These are phyloP conservation scores for Amblyjoppa proteus DNA, from an alignment of 2,888 invertebrate species.

Conservation along the genomic window DNA sequence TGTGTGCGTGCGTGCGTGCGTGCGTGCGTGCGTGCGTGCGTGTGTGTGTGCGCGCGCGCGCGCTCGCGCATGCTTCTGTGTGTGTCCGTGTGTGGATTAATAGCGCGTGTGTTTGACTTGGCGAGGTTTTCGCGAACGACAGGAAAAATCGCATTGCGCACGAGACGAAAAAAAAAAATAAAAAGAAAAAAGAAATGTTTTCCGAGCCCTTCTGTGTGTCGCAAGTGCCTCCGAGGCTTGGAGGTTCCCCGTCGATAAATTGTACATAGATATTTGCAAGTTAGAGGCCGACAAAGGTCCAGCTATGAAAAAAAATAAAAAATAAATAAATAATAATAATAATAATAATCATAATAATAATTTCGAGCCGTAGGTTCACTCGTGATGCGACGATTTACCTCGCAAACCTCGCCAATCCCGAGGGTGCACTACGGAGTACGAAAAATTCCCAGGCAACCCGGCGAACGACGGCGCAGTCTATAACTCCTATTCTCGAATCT, in stretches of 20 bases:
- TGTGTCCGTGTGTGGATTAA: background rate
- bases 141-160: slow-evolving; percentile 48
- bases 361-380: background rate
- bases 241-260: slow-evolving; percentile 27
- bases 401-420: slow-evolving; percentile 60
- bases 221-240: slow-evolving; percentile 8
- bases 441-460: slow-evolving; percentile 59
- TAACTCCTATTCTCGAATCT: slow-evolving; percentile 42
- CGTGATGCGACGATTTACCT: slow-evolving; percentile 47
- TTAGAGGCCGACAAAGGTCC: background rate
- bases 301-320: slow-evolving; percentile 22
- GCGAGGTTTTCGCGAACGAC: slow-evolving; percentile 53
- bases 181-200: slow-evolving; percentile 5
- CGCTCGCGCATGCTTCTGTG: no score
- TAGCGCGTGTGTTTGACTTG: slow-evolving; percentile 44
- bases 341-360: background rate
- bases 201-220: slow-evolving; percentile 3
- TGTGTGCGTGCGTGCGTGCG: no score
- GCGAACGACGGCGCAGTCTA: slow-evolving; percentile 8
- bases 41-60: no score
- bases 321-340: background rate
- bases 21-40: no score
- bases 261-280: slow-evolving; percentile 60
- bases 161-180: background rate
- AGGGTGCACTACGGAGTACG: slow-evolving; percentile 46